These are phyloP conservation scores for Muschampia plurimacula DNA, from an alignment of 2,888 invertebrate genomes.

Conservation along the genomic window DNA sequence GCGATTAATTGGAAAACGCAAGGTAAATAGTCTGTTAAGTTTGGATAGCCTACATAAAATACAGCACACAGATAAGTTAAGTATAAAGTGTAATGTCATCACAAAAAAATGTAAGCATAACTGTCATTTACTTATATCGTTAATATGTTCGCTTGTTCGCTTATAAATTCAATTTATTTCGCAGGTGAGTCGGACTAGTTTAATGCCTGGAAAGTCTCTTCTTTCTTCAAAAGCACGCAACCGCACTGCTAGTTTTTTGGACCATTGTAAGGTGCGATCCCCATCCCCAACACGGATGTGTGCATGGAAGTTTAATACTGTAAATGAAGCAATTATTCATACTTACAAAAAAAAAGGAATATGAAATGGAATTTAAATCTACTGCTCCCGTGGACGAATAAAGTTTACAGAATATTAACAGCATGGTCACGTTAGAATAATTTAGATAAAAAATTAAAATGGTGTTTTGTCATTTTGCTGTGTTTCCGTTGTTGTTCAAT, in stretches of 20 bases:
- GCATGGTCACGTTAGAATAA: not conserved
- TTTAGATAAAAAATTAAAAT: not conserved
- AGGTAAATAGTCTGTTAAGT: conserved; percentile 51
- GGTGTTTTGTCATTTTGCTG: not conserved
- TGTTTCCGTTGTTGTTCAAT: conserved; percentile 8
- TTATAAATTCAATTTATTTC: not conserved
- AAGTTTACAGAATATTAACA: not conserved
- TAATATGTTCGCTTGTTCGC: too few relatives aligned
- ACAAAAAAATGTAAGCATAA: not conserved
- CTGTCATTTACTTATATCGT: too few relatives aligned
- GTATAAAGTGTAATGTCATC: too few relatives aligned
- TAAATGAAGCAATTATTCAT: conserved; percentile 72
- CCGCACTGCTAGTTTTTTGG: conserved; percentile 65
- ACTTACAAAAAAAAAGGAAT: conserved; percentile 73
- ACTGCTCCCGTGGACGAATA: conserved; percentile 25
- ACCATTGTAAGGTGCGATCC: conserved; percentile 60
- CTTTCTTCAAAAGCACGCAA: conserved; percentile 68
- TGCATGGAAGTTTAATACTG: conserved; percentile 76
- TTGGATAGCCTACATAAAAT: too few relatives aligned
- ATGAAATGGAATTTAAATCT: conserved; percentile 53
- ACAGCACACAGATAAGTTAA: too few relatives aligned
- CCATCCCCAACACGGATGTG: conserved; percentile 57
- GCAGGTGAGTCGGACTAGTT: conserved; percentile 58
- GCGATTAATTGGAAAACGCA: conserved; percentile 64
- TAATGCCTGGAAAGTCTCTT: conserved; percentile 60